These are phyloP conservation scores for Yponomeuta cagnagella DNA, from an alignment of 2,888 invertebrate species.

Conservation along the genomic window DNA sequence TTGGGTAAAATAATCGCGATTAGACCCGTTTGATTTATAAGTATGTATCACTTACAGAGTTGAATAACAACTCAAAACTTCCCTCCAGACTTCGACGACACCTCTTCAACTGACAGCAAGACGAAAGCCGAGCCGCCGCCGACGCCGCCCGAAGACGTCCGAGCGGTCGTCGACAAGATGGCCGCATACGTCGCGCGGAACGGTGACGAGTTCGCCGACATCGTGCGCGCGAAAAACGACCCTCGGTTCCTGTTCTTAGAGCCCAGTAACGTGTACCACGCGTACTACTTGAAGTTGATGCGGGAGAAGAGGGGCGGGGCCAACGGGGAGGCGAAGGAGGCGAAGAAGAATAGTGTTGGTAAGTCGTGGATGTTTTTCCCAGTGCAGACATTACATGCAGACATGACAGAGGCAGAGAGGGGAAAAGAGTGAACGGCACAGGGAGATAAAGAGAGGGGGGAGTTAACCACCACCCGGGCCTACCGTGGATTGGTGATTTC, in stretches of 20 bases:
- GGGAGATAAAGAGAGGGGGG: too few relatives aligned
- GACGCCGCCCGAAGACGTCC: conserved; percentile 87
- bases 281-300: conserved; percentile 82
- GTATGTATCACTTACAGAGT: neutral
- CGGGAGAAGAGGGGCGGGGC: conserved; percentile 44
- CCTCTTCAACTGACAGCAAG: conserved; percentile 22
- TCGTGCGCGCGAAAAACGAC: conserved; percentile 88
- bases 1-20: too few relatives aligned
- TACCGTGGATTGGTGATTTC: too few relatives aligned
- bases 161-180: conserved; percentile 95
- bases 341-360: conserved; percentile 7
- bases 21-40: too few relatives aligned
- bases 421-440: too few relatives aligned
- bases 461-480: too few relatives aligned
- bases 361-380: conserved; percentile 2
- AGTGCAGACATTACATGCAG: neutral
- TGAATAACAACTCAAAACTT: neutral
- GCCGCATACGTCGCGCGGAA: conserved; percentile 97
- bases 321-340: conserved; percentile 26
- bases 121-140: conserved; percentile 25
- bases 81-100: conserved; percentile 17
- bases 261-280: conserved; percentile 83
- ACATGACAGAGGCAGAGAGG: too few relatives aligned
- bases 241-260: conserved; percentile 92
- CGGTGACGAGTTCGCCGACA: conserved; percentile 94